Conservation (phyloP, 2,888 invertebrate species). For the Cephus pulcher region DNA sequence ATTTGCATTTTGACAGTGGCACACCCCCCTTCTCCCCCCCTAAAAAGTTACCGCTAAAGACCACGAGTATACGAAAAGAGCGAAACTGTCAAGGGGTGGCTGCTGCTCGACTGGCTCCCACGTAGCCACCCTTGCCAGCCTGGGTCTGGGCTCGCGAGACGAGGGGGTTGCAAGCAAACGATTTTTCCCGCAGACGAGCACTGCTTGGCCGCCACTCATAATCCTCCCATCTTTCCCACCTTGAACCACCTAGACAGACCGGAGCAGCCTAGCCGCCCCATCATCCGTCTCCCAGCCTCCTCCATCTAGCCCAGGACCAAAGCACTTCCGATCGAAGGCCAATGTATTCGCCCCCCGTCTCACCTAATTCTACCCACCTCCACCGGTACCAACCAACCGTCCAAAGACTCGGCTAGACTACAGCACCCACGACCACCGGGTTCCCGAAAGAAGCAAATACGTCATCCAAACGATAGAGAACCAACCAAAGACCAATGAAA, state of each 20-base stretch:
- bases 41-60: too few relatives aligned
- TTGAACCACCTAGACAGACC: too few relatives aligned
- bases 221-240: too few relatives aligned
- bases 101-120: neutral
- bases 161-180: slow-evolving; percentile 29
- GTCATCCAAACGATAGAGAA: too few relatives aligned
- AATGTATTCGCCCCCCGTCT: slow-evolving; percentile 39
- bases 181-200: slow-evolving; percentile 32
- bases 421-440: too few relatives aligned
- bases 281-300: too few relatives aligned
- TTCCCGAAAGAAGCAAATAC: too few relatives aligned
- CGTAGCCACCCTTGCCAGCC: neutral
- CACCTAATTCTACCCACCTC: neutral
- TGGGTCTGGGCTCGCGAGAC: neutral
- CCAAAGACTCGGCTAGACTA: too few relatives aligned
- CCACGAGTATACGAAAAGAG: neutral
- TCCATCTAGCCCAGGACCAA: neutral
- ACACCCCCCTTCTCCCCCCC: neutral
- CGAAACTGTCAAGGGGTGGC: neutral
- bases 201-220: neutral
- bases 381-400: too few relatives aligned
- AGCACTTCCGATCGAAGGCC: slow-evolving; percentile 42
- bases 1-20: slow-evolving; percentile 52
- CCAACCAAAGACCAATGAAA: neutral
- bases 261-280: too few relatives aligned